These are phyloP conservation scores for Tetragonula clypearis DNA, from an alignment of 1,140 invertebrate genomes.

Conservation along the genomic window DNA sequence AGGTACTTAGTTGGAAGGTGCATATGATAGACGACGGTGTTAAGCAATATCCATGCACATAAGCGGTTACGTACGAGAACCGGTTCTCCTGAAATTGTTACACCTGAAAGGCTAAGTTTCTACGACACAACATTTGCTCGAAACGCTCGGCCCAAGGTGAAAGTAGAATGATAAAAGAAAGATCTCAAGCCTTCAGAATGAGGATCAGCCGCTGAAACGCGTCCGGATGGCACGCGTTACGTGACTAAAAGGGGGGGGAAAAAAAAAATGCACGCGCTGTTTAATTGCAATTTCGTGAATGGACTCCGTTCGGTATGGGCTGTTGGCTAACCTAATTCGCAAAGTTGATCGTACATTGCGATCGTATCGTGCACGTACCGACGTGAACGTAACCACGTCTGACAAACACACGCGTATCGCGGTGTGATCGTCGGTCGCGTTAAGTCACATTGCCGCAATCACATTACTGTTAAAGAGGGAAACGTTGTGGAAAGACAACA, in stretches of 20 bases:
- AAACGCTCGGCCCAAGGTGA: constrained; percentile 49
- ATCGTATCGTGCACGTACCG: background rate
- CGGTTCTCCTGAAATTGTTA: constrained; percentile 52
- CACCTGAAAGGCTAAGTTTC: constrained; percentile 38
- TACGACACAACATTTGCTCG: no score
- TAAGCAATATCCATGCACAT: constrained; percentile 42
- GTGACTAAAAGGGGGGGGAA: background rate
- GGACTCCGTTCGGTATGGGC: background rate
- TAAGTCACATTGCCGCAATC: background rate
- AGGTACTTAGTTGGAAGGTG: constrained; percentile 17
- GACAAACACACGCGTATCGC: constrained; percentile 26
- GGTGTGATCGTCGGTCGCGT: background rate
- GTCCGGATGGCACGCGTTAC: background rate
- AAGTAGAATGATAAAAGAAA: constrained; percentile 57
- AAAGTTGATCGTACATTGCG: background rate
- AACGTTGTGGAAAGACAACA: background rate
- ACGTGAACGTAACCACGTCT: constrained; percentile 3
- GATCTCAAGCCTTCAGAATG: background rate
- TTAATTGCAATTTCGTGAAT: background rate
- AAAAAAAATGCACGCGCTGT: constrained; percentile 27
- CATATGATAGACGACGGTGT: constrained; percentile 24
- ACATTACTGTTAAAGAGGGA: background rate
- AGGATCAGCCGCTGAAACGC: background rate
- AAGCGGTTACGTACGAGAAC: constrained; percentile 41
- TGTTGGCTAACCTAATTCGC: constrained; percentile 55